Conservation (phyloP, 92 coral and sea anemone species). For the Meandrina meandrites region DNA sequence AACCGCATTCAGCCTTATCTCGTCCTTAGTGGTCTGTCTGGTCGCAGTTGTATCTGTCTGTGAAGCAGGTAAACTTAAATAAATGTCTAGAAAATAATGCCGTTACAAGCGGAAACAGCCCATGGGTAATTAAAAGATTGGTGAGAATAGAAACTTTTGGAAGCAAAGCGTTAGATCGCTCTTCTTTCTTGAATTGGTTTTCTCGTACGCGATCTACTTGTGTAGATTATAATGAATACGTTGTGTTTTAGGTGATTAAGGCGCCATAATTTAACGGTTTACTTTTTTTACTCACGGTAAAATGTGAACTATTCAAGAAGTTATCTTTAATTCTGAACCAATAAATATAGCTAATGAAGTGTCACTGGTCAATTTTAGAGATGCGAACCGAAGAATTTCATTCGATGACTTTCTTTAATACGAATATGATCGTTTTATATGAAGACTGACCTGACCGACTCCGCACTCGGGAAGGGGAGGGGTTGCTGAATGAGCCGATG, state of each 20-base stretch:
- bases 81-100: background rate
- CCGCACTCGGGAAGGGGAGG: background rate
- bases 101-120: background rate
- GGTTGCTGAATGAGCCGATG: background rate
- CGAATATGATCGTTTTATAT: no score
- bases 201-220: no score
- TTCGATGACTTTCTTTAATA: background rate
- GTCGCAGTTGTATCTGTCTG: background rate
- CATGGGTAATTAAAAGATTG: background rate
- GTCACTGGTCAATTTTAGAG: background rate
- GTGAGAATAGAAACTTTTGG: background rate
- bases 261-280: background rate
- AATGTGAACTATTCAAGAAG: background rate
- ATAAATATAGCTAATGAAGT: background rate
- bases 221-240: no score
- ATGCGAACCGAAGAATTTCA: background rate
- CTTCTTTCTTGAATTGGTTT: no score
- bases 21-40: background rate
- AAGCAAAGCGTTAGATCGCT: no score
- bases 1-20: background rate
- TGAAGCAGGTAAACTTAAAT: background rate
- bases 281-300: background rate
- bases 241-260: no score
- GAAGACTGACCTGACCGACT: background rate
- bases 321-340: background rate